Evolutionary conservation across 2,113 vertebrate species (phyloP).

Genomic region (Zingel zingel): DNA sequence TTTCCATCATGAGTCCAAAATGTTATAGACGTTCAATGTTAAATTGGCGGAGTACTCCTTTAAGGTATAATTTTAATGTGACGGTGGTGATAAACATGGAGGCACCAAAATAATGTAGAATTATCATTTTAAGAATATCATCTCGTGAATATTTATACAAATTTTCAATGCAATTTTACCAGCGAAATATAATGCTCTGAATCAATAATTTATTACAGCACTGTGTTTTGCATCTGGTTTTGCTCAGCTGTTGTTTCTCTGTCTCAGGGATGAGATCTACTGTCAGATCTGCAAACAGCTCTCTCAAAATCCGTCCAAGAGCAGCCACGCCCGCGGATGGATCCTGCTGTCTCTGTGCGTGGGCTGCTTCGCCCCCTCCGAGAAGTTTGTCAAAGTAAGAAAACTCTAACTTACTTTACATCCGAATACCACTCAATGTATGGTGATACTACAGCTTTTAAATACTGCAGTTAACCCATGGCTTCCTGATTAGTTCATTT

Average conservation of each 20-base stretch:
- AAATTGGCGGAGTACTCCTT: not conserved
- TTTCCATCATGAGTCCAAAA: not conserved
- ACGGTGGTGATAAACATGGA: not conserved
- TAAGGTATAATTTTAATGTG: not conserved
- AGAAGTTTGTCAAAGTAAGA: constrained; percentile 97
- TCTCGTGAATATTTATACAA: not conserved
- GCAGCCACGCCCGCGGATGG: constrained; percentile 97
- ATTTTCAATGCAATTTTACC: not conserved
- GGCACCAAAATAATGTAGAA: not conserved
- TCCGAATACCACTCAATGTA: too few relatives aligned
- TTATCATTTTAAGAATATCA: not conserved
- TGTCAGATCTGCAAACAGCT: constrained; percentile 99
- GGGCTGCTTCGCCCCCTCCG: constrained; percentile 96
- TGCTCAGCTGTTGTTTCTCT: constrained; percentile 8
- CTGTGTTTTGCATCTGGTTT: not conserved
- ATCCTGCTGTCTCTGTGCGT: constrained; percentile 98
- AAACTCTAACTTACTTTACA: not conserved
- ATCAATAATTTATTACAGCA: not conserved
- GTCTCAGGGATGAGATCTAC: constrained; percentile 94
- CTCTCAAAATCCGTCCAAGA: constrained; percentile 96
- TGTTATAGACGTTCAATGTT: not conserved
- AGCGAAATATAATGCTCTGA: not conserved
- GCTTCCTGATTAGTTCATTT: not conserved
- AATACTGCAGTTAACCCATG: not conserved
- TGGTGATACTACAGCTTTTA: not conserved